phyloP scores from a whole-genome alignment of 2,113 vertebrate genomes.

The Cavia aperea region DNA sequence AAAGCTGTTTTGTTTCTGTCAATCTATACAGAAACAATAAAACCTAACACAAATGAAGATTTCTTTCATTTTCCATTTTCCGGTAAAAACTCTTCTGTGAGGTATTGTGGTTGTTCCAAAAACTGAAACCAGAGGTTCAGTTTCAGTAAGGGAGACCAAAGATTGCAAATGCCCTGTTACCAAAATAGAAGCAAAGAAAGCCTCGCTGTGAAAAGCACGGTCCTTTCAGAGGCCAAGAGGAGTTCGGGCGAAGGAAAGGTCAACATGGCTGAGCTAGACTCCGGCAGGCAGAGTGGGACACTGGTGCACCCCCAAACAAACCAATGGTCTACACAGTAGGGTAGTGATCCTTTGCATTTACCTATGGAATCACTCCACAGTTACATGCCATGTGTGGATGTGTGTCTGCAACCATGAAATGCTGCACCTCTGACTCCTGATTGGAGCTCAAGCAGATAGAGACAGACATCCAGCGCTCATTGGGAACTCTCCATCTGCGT shows the following conservation, averaged over 20 bases:
- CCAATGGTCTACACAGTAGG: not conserved
- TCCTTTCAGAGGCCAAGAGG: not conserved
- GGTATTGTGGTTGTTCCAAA: conserved; percentile 42
- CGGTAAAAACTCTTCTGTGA: conserved; percentile 33
- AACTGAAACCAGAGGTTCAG: conserved; percentile 43
- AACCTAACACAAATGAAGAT: not conserved
- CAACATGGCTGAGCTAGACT: not conserved
- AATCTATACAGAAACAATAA: conserved; percentile 16
- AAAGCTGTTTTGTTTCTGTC: not conserved
- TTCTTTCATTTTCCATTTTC: conserved; percentile 23
- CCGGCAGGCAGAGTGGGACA: not conserved
- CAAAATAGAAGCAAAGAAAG: conserved; percentile 22
- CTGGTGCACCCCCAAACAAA: not conserved
- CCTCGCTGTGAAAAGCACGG: not conserved
- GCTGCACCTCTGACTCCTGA: not conserved
- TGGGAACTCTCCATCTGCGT: not conserved
- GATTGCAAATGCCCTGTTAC: not conserved
- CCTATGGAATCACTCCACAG: not conserved
- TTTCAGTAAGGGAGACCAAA: conserved; percentile 13
- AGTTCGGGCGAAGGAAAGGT: not conserved
- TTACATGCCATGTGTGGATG: not conserved
- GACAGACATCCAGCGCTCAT: not conserved
- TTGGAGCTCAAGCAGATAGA: not conserved
- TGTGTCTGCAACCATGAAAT: not conserved
- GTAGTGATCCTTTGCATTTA: not conserved